These are phyloP conservation scores for Amblyteles armatorius DNA, from an alignment of 2,888 invertebrate genomes.

Conservation along the genomic window DNA sequence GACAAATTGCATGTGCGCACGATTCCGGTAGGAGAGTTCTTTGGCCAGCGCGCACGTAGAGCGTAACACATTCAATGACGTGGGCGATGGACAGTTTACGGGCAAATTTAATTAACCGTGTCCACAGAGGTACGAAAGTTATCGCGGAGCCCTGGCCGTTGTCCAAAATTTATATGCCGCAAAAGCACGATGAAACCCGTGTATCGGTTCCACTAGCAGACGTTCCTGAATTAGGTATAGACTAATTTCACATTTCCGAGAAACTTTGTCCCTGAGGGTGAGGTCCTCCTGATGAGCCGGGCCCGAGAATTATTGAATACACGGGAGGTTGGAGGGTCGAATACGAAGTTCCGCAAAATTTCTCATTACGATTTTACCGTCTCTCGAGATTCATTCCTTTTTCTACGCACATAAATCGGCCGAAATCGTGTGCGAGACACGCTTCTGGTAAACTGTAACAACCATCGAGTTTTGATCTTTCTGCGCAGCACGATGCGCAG, in stretches of 20 bases:
- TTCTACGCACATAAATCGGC: neutral
- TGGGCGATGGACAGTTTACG: neutral
- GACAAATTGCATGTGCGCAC: constrained; percentile 8
- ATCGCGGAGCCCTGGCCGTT: constrained; percentile 7
- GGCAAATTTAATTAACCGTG: constrained; percentile 22
- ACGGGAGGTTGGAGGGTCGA: neutral
- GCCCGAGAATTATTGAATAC: constrained; percentile 35
- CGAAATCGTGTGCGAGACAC: no score
- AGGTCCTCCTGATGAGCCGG: constrained; percentile 1
- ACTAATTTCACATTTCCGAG: constrained; percentile 19
- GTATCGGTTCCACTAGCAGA: neutral
- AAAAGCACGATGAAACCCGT: neutral
- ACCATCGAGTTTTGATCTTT: no score
- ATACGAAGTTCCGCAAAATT: neutral
- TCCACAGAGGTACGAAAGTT: neutral
- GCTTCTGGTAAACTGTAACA: no score
- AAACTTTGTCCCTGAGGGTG: constrained; percentile 20
- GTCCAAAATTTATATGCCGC: constrained; percentile 13
- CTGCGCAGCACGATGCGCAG: neutral
- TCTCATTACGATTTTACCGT: neutral
- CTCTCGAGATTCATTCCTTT: neutral
- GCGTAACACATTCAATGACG: neutral
- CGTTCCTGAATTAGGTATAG: constrained; percentile 19
- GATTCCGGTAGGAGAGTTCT: constrained; percentile 8
- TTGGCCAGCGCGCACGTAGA: neutral